Evolutionary conservation across 2,797 vertebrate genomes (phyloP), one percentile per base, ranked within the genome.

Genomic region (Okamejei kenojei): DNA sequence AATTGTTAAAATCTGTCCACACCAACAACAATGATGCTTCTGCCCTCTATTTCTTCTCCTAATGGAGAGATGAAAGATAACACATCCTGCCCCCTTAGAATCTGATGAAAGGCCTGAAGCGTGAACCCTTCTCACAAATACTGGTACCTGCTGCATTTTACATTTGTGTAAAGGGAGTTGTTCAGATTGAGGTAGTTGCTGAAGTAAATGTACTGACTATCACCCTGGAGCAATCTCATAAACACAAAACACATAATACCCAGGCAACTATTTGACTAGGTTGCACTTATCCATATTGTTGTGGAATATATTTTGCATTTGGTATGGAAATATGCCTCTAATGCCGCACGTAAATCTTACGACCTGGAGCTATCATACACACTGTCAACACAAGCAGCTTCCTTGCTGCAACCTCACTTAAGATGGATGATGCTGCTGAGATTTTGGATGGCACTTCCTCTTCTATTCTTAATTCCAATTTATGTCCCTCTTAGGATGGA

Each of bases 401-500:
- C 0, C 6, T 15, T 29, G 13, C 61, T 88, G 84, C n/a, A 65
- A 19, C 19, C 58, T 65, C 61, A 65, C n/a, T 32, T 65, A 65
- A 88, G 45, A 82, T 82, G 45, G 54, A 82, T 58, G 84, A 65
- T 65, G 15, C 29, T 88, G 84, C 84, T 58, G 45, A 88, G n/a
- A 65, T 65, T 65, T 88, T 32, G 61, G 61, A 65, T 32, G 15
- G 19, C n/a, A 65, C 1, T 65, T 15, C 61, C 84, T 88, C 84
- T 65, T 7, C 29, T n/a, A n/a, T 61, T 88, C 84, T 88, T 88
- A 8, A 88, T 88, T 88, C n/a, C n/a, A 21, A 5, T 61, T 65
- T 63, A 29, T 65, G 58, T 86, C 29, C 29, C 58, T 86, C n/a
- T 86, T 61, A 81, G 38, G 21, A 81, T 8, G 45, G 19, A 45